phyloP scores from a whole-genome alignment of 2,888 invertebrate genomes.

The Hypercompe scribonia region DNA sequence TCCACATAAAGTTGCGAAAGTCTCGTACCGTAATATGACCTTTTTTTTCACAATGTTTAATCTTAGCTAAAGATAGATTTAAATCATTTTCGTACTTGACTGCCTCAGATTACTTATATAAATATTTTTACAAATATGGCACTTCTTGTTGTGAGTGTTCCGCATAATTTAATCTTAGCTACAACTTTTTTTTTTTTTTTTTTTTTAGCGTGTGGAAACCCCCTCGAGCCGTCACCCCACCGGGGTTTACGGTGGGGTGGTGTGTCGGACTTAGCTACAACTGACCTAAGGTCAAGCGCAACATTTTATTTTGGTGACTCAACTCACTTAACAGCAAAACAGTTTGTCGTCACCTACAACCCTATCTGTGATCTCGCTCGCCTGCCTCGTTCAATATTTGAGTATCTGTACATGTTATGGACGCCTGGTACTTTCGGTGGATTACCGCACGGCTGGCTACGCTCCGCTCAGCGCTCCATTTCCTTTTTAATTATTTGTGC shows the following conservation, averaged over 20 bases:
- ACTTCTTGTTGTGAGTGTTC: not conserved
- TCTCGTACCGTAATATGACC: too few species aligned
- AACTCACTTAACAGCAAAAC: not conserved
- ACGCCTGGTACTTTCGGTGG: slow-evolving; percentile 70
- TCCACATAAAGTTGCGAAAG: too few species aligned
- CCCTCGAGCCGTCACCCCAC: too few species aligned
- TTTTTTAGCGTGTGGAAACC: too few species aligned
- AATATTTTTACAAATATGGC: not conserved
- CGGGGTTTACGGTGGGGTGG: too few species aligned
- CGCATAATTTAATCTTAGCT: too few species aligned
- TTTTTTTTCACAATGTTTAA: too few species aligned
- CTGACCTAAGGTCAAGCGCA: not conserved
- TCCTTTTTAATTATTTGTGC: slow-evolving; percentile 39
- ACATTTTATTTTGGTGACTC: not conserved
- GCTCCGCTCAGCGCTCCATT: slow-evolving; percentile 36
- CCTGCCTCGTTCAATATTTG: slow-evolving; percentile 70
- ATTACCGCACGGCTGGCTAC: slow-evolving; percentile 65
- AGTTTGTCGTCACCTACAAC: slow-evolving; percentile 33
- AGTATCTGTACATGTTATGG: slow-evolving; percentile 67
- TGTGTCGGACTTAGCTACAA: not conserved
- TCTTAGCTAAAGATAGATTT: too few species aligned
- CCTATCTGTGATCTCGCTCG: slow-evolving; percentile 64
- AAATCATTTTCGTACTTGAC: too few species aligned
- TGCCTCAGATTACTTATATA: not conserved
- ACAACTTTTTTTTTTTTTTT: too few species aligned